These are phyloP conservation scores for Gnatocerus cornutus DNA, from an alignment of 2,888 invertebrate genomes.

Conservation along the genomic window DNA sequence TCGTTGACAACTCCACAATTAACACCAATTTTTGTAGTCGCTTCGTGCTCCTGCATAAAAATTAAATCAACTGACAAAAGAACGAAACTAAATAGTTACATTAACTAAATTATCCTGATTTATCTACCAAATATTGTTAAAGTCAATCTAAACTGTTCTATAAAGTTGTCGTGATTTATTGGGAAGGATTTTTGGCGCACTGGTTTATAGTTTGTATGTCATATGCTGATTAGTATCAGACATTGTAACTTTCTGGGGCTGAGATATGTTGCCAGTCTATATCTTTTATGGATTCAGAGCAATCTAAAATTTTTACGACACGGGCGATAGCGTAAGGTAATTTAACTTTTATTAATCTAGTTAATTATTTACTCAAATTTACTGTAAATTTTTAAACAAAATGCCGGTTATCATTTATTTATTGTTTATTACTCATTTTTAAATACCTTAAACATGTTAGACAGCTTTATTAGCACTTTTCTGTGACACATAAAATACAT, in stretches of 20 bases:
- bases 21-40: slow-evolving; percentile 22
- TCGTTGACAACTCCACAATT: slow-evolving; percentile 22
- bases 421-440: no score
- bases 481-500: no score
- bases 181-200: background rate
- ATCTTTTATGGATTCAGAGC: background rate
- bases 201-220: slow-evolving; percentile 3
- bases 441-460: no score
- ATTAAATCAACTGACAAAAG: background rate
- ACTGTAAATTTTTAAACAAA: no score
- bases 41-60: slow-evolving; percentile 24
- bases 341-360: background rate
- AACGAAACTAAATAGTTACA: background rate
- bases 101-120: background rate
- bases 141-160: slow-evolving; percentile 4
- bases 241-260: slow-evolving; percentile 1
- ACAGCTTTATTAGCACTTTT: no score
- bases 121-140: background rate
- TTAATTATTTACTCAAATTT: no score
- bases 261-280: background rate
- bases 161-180: slow-evolving; percentile 1
- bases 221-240: slow-evolving; percentile 10
- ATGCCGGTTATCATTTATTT: no score
- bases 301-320: background rate
- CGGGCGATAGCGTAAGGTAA: background rate